A percentile compares a stretch with the other conserved stretches of the same genome.
These are phyloP conservation scores for Percopsis transmontana DNA, from an alignment of 2,113 vertebrate species.

Conservation along the genomic window DNA sequence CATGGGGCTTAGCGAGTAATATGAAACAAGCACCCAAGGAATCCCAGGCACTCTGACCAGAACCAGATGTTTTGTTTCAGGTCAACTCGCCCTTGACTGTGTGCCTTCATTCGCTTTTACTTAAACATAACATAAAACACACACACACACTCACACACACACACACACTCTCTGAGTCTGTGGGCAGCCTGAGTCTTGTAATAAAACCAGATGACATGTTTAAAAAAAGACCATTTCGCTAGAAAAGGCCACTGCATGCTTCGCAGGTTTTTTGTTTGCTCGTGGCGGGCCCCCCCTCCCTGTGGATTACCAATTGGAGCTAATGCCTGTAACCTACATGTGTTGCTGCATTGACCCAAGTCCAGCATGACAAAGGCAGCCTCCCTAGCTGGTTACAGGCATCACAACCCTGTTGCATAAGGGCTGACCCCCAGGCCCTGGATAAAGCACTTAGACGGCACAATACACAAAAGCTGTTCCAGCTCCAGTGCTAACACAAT, in stretches of 20 bases:
- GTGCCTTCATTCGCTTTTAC: slow-evolving; percentile 5
- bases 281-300: neutral
- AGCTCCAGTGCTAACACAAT: slow-evolving; percentile 39
- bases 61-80: slow-evolving; percentile 69
- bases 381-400: slow-evolving; percentile 33
- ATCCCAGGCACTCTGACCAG: slow-evolving; percentile 69
- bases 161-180: neutral
- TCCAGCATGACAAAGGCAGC: slow-evolving; percentile 14
- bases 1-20: slow-evolving; percentile 59
- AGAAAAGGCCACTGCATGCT: slow-evolving; percentile 31
- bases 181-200: slow-evolving; percentile 31
- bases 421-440: slow-evolving; percentile 36
- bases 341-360: neutral
- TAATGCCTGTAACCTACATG: slow-evolving; percentile 14
- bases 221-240: slow-evolving; percentile 26
- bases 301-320: slow-evolving; percentile 25
- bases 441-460: slow-evolving; percentile 42
- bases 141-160: neutral
- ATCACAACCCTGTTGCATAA: slow-evolving; percentile 55
- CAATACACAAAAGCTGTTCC: slow-evolving; percentile 46
- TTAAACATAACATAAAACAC: slow-evolving; percentile 3
- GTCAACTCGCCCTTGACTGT: slow-evolving; percentile 12
- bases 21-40: slow-evolving; percentile 62
- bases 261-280: slow-evolving; percentile 47
- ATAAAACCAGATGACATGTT: slow-evolving; percentile 39